Evolutionary conservation across 1,140 invertebrate species (phyloP).

Genomic region (Cheumatopsyche charites): DNA sequence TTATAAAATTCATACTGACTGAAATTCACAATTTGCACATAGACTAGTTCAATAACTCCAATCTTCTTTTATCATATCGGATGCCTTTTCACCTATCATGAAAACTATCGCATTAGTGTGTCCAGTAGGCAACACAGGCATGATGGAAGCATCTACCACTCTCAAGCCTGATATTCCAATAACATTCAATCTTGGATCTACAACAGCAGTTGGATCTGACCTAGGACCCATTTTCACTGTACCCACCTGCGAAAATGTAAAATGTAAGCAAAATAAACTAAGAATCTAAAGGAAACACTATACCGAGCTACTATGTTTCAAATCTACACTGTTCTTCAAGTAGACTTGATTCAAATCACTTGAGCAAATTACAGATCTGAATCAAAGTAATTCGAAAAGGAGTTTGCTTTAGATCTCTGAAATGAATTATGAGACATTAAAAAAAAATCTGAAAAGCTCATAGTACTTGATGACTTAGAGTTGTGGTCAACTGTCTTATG

Average conservation of each 20-base stretch:
- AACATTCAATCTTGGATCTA: conserved; percentile 72
- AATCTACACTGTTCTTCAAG: too few relatives aligned
- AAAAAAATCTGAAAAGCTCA: conserved; percentile 17
- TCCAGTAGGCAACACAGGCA: conserved; percentile 67
- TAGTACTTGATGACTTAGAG: conserved; percentile 78
- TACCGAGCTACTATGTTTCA: too few relatives aligned
- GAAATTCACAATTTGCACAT: not conserved
- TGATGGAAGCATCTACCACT: conserved; percentile 69
- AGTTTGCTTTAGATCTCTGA: too few relatives aligned
- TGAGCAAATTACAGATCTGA: too few relatives aligned
- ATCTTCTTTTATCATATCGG: conserved; percentile 70
- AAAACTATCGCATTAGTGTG: conserved; percentile 69
- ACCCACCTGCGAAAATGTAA: conserved; percentile 57
- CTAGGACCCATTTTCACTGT: conserved; percentile 83
- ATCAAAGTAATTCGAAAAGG: too few relatives aligned
- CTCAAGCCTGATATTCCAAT: conserved; percentile 63
- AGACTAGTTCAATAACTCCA: conserved; percentile 55
- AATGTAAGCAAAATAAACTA: conserved; percentile 2
- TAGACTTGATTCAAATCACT: too few relatives aligned
- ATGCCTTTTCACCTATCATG: conserved; percentile 71
- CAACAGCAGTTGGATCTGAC: conserved; percentile 71
- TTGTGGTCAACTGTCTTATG: conserved; percentile 69
- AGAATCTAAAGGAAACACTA: too few relatives aligned
- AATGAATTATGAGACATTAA: too few relatives aligned
- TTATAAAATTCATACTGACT: not conserved